Evolutionary conservation across 2,888 invertebrate species (phyloP).

Genomic region (Amiota minor): DNA sequence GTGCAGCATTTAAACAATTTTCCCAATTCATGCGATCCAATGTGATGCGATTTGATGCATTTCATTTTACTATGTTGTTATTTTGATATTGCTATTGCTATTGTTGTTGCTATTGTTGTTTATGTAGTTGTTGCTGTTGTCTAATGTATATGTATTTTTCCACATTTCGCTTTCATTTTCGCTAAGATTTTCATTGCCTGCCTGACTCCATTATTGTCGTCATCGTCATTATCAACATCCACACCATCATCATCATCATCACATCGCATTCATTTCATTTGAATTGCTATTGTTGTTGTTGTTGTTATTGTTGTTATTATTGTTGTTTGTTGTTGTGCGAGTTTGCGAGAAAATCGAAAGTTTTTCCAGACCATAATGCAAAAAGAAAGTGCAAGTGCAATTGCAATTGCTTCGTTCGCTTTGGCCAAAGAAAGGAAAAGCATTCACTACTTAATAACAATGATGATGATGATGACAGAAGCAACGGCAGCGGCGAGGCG

Average conservation of each 20-base stretch:
- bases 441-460: constrained; percentile 28
- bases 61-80: constrained; percentile 15
- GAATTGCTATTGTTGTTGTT: constrained; percentile 39
- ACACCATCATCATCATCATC: constrained; percentile 41
- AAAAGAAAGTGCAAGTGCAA: constrained; percentile 73
- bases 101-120: neutral
- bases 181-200: constrained; percentile 25
- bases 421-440: constrained; percentile 57
- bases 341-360: constrained; percentile 70
- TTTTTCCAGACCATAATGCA: constrained; percentile 72
- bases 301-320: constrained; percentile 30
- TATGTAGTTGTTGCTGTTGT: constrained; percentile 33
- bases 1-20: constrained; percentile 14
- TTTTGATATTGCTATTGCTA: neutral
- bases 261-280: constrained; percentile 32
- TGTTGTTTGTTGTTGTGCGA: constrained; percentile 38
- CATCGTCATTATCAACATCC: constrained; percentile 29
- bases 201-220: constrained; percentile 38
- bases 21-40: constrained; percentile 17
- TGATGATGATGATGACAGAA: neutral
- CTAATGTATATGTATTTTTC: constrained; percentile 19
- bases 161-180: constrained; percentile 30
- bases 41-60: neutral
- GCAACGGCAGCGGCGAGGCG: neutral
- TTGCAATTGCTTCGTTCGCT: constrained; percentile 35